Conservation (phyloP, 2,113 vertebrate genomes). For the Thamnaconus septentrionalis region DNA sequence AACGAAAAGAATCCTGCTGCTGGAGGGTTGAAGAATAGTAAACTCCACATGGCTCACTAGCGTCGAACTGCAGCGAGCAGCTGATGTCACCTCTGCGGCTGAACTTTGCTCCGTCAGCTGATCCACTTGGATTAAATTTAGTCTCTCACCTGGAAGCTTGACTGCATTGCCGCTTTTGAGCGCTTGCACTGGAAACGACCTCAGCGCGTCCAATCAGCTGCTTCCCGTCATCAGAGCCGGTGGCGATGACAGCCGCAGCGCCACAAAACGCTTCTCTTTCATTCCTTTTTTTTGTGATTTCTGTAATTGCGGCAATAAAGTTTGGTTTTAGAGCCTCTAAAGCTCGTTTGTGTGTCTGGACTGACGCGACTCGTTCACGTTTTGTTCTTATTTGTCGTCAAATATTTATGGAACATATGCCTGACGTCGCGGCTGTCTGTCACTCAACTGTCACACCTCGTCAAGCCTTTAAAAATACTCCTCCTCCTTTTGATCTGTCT, state of each 20-base stretch:
- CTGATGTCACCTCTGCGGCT: too few species aligned
- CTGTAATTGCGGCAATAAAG: slow-evolving; percentile 26
- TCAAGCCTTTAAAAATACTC: slow-evolving; percentile 5
- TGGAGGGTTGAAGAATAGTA: too few species aligned
- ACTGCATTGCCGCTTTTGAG: too few species aligned
- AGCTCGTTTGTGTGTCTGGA: slow-evolving; percentile 17
- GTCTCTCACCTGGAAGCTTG: too few species aligned
- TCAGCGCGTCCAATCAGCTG: slow-evolving; percentile 9
- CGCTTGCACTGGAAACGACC: too few species aligned
- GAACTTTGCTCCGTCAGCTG: too few species aligned
- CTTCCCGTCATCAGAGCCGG: neutral
- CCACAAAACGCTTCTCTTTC: slow-evolving; percentile 10
- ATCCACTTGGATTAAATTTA: too few species aligned
- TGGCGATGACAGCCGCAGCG: slow-evolving; percentile 19
- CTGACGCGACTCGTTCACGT: slow-evolving; percentile 4
- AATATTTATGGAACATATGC: slow-evolving; percentile 32
- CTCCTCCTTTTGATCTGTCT: neutral
- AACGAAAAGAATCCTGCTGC: too few species aligned
- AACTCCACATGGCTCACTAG: too few species aligned
- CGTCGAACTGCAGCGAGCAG: too few species aligned
- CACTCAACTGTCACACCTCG: slow-evolving; percentile 23
- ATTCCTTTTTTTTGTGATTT: slow-evolving; percentile 23
- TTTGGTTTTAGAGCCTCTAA: slow-evolving; percentile 23
- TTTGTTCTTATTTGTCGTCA: slow-evolving; percentile 25
- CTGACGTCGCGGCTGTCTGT: slow-evolving; percentile 6